These are phyloP conservation scores for Punctoribates punctum DNA, from an alignment of 2,888 invertebrate genomes.

Conservation along the genomic window DNA sequence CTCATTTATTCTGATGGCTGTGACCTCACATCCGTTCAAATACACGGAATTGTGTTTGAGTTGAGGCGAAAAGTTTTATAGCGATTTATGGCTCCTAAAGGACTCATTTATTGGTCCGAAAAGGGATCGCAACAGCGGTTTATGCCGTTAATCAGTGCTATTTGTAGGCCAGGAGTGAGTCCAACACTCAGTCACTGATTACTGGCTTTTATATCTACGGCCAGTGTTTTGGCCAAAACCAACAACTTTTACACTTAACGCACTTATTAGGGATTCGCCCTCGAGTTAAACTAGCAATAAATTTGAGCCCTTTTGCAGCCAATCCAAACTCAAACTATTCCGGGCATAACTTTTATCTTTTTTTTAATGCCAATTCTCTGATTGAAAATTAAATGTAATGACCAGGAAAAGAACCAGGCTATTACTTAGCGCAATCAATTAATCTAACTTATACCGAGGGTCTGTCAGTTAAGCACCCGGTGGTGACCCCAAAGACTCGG, in stretches of 20 bases:
- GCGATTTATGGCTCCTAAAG: background rate
- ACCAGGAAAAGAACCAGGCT: no score
- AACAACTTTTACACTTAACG: background rate
- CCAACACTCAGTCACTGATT: background rate
- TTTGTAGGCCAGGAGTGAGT: background rate
- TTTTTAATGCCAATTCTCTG: no score
- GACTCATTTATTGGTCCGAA: background rate
- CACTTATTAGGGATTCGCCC: background rate
- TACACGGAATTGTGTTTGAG: background rate
- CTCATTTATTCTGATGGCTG: no score
- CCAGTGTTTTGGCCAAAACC: background rate
- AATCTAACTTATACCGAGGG: no score
- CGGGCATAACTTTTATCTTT: no score
- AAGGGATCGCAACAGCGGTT: background rate
- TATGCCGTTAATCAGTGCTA: slow-evolving; percentile 8
- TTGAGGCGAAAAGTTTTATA: background rate
- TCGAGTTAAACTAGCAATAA: background rate
- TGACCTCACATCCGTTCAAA: background rate
- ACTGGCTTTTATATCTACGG: background rate
- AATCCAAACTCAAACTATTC: no score
- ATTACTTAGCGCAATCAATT: no score
- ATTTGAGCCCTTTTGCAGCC: background rate
- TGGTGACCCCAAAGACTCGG: no score
- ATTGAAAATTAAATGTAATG: no score
- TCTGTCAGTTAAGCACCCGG: no score